phyloP scores from a whole-genome alignment of 2,888 invertebrate genomes.

The Fissipunctia ypsillon region DNA sequence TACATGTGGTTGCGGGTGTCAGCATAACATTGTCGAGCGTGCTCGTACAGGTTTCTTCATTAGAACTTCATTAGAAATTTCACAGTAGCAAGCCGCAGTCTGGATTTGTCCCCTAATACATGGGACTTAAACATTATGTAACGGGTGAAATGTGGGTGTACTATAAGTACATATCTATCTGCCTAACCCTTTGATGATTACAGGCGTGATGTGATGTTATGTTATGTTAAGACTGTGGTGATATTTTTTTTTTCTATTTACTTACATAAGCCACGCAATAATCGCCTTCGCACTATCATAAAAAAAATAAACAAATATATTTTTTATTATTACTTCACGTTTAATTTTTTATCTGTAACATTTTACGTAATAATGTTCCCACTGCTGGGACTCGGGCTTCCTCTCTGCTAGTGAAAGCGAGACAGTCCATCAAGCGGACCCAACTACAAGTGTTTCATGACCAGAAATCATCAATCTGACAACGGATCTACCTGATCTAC shows the following conservation, averaged over 20 bases:
- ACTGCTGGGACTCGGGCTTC: not conserved
- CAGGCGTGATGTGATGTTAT: not conserved
- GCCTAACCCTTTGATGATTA: not conserved
- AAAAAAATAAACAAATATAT: not conserved
- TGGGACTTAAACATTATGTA: not conserved
- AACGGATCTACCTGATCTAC: too few relatives aligned
- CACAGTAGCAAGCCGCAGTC: not conserved
- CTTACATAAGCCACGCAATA: constrained; percentile 17
- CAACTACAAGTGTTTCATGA: not conserved
- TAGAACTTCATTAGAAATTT: too few relatives aligned
- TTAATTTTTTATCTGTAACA: not conserved
- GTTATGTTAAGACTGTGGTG: not conserved
- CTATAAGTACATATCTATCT: not conserved
- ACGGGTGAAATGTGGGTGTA: not conserved
- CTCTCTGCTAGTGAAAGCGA: not conserved
- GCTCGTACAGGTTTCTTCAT: too few relatives aligned
- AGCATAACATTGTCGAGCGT: too few relatives aligned
- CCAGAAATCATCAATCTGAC: not conserved
- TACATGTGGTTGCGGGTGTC: too few relatives aligned
- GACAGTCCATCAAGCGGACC: not conserved
- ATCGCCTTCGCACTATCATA: not conserved
- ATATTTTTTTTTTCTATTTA: not conserved
- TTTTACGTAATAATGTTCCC: not conserved
- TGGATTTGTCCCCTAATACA: not conserved
- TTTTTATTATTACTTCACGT: not conserved